Percentiles rank a stretch among this genome's conserved stretches.
Evolutionary conservation across 2,113 vertebrate species (phyloP).

Genomic region (Prionailurus viverrinus): DNA sequence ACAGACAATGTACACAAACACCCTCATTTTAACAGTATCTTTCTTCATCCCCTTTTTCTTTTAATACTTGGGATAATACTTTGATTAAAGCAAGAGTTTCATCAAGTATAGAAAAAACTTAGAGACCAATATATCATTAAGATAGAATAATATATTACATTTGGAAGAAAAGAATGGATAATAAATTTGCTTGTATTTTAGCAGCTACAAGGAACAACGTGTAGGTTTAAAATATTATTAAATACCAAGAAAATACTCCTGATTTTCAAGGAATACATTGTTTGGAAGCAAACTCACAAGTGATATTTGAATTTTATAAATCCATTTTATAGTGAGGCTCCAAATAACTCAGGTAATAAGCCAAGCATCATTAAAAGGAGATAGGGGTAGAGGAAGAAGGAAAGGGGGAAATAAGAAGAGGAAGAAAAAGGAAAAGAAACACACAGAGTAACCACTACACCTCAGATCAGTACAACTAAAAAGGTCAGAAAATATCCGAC

Average conservation of each 20-base stretch:
- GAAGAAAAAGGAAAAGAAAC: background rate
- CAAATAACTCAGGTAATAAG: background rate
- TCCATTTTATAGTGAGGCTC: background rate
- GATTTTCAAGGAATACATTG: background rate
- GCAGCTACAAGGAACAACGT: background rate
- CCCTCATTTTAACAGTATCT: background rate
- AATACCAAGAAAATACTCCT: background rate
- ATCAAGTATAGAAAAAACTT: background rate
- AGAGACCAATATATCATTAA: background rate
- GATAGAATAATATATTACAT: background rate
- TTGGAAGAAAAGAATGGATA: background rate
- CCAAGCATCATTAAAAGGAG: background rate
- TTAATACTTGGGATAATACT: background rate
- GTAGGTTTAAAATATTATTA: background rate
- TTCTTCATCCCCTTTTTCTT: background rate
- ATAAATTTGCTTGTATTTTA: conserved; percentile 6
- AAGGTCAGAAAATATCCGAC: background rate
- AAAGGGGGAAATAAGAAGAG: background rate
- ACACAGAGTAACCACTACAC: background rate
- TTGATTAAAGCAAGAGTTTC: background rate
- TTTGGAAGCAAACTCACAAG: background rate
- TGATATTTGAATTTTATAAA: background rate
- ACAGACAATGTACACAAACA: background rate
- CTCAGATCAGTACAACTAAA: background rate
- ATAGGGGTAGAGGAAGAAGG: fast-evolving